Conservation (phyloP, 2,113 vertebrate species). For the Heterochromis multidens region DNA sequence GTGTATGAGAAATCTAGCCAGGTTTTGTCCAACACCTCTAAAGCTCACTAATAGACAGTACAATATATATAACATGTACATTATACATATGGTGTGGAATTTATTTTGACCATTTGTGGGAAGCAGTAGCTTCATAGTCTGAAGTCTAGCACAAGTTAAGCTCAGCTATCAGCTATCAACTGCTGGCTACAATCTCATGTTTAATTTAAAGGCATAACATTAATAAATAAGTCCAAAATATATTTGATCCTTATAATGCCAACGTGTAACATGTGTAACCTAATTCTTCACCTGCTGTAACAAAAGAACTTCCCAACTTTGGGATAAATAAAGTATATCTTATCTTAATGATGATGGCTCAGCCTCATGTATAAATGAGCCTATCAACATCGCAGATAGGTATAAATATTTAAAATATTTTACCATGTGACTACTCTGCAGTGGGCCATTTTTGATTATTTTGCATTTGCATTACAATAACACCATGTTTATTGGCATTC, state of each 20-base stretch:
- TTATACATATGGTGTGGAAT: background rate
- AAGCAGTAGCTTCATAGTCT: background rate
- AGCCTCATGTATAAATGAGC: background rate
- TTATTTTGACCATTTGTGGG: background rate
- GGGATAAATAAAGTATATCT: background rate
- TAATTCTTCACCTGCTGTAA: background rate
- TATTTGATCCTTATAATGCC: too few relatives aligned
- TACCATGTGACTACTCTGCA: background rate
- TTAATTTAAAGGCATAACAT: background rate
- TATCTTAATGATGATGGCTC: background rate
- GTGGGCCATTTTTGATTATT: background rate
- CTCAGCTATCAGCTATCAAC: too few relatives aligned
- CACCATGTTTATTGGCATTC: background rate
- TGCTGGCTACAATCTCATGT: background rate
- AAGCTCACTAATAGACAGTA: background rate
- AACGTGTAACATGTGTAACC: too few relatives aligned
- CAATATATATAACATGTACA: background rate
- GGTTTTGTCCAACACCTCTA: background rate
- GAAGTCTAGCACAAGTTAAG: too few relatives aligned
- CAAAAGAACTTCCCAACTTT: background rate
- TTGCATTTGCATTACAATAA: background rate
- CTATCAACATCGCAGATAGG: too few relatives aligned
- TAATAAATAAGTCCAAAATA: too few relatives aligned
- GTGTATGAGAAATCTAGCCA: background rate
- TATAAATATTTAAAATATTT: background rate